Conservation (phyloP, 2,113 vertebrate species). For the Psittacula cyanocephala region DNA sequence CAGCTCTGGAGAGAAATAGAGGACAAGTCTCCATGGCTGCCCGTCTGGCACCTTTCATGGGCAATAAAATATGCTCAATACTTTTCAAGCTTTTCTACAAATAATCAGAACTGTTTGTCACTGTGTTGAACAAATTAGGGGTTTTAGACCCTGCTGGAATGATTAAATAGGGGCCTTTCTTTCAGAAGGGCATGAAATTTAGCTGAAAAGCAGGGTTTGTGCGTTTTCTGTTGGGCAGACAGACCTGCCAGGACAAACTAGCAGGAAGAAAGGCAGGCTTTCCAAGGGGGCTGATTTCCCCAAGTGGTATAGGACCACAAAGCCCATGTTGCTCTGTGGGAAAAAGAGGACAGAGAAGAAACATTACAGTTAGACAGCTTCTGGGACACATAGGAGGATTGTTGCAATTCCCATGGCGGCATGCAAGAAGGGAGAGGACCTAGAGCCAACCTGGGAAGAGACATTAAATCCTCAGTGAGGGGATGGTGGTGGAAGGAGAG, state of each 20-base stretch:
- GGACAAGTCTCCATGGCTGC: conserved; percentile 23
- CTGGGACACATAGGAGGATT: neutral
- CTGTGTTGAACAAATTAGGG: conserved; percentile 34
- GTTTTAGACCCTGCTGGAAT: neutral
- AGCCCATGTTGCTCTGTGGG: neutral
- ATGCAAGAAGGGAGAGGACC: neutral
- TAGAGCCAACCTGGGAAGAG: neutral
- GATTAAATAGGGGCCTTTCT: conserved; percentile 21
- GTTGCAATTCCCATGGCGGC: fast-evolving
- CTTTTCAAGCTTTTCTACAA: conserved; percentile 57
- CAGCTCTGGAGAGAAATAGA: conserved; percentile 33
- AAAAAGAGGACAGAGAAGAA: neutral
- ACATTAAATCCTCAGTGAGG: neutral
- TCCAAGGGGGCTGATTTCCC: neutral
- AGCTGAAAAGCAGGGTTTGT: conserved; percentile 9
- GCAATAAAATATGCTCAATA: neutral
- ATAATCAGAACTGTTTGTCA: conserved; percentile 52
- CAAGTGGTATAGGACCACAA: neutral
- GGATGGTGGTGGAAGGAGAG: neutral
- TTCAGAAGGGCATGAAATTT: conserved; percentile 39
- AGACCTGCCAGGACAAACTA: neutral
- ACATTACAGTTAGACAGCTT: neutral
- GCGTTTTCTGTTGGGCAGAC: neutral
- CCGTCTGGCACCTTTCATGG: conserved; percentile 21
- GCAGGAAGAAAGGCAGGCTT: neutral